Base-by-base conservation (phyloP, 2,797 vertebrate genomes). In the Furcifer pardalis region DNA sequence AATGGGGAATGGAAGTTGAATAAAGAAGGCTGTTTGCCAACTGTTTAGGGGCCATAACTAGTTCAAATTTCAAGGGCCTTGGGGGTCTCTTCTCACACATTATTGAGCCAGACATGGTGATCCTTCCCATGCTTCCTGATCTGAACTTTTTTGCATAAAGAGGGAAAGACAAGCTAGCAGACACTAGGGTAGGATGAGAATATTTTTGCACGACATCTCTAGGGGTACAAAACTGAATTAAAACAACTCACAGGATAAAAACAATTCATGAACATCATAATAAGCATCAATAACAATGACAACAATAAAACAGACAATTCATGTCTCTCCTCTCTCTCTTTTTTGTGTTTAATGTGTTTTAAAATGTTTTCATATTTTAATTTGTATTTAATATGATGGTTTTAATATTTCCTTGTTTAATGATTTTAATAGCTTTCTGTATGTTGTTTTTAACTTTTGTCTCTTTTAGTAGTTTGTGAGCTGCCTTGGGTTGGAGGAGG, bases 11-110 rank as follows among this genome's bases (percentile, higher is more conserved):
- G 63, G 56, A 71, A 81, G 30, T 30, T 69, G 1, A 59, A 35
- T 44, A 32, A 25, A 32, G 10, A n/a, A 73, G 32, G n/a, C 32
- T 10, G 2, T 84, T 59, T 69, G 40, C 0, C 72, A 60, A 0
- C 21, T 77, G 56, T 15, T 74, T 44, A 6, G 52, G 37, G 60
- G 40, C 49, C 86, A 85, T 73, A 60, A 12, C 69, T 1, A 1
- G 0, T 0, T 74, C 9, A 35, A 5, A 59, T 83, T 68, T 83
- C 63, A 78, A 78, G 59, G 25, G 63, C 49, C 37, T 52, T 44
- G 35, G 44, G 42, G 35, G 65, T 23, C 4, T 0, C 25, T 3
- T 0, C 19, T 21, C 3, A 40, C 0, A 0, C 74, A 82, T 52
- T n/a, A n/a, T 52, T 52, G 52, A n/a, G 7, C 19, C 56, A 84